Evolutionary conservation across 2,113 vertebrate species (phyloP).

Genomic region (Ptychochromis oligacanthus): DNA sequence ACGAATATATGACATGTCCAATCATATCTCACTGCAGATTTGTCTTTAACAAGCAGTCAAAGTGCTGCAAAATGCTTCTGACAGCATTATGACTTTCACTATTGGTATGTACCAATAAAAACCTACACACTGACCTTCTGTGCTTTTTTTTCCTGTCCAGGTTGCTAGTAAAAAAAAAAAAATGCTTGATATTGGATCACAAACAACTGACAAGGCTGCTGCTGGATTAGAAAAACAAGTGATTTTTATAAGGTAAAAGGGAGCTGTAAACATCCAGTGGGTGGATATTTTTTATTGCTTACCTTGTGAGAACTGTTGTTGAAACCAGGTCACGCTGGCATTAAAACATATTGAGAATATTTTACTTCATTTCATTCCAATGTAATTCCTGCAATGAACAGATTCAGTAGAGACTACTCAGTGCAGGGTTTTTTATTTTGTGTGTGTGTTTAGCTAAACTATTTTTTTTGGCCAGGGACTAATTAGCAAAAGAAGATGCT

Average conservation of each 20-base stretch:
- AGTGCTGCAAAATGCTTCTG: conserved; percentile 48
- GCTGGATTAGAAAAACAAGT: conserved; percentile 51
- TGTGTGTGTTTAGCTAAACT: neutral
- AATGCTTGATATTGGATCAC: conserved; percentile 67
- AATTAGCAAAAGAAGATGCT: conserved; percentile 1
- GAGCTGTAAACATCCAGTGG: conserved; percentile 46
- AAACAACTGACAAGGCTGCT: conserved; percentile 64
- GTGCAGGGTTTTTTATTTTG: no score
- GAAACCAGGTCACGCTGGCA: neutral
- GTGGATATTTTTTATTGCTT: neutral
- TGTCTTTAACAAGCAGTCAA: conserved; percentile 44
- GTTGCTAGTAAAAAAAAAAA: conserved; percentile 63
- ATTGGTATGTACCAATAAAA: conserved; percentile 63
- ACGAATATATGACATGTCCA: conserved; percentile 7
- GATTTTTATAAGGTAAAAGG: conserved; percentile 49
- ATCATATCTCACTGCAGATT: conserved; percentile 30
- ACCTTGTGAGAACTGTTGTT: conserved; percentile 1
- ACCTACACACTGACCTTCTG: conserved; percentile 55
- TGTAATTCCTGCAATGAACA: neutral
- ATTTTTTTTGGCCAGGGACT: neutral
- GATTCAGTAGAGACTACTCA: neutral
- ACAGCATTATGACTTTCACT: conserved; percentile 48
- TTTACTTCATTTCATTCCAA: neutral
- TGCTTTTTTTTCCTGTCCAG: neutral
- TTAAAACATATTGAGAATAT: neutral